phyloP scores from a whole-genome alignment of 2,888 invertebrate species.

The Ligdia adustata region DNA sequence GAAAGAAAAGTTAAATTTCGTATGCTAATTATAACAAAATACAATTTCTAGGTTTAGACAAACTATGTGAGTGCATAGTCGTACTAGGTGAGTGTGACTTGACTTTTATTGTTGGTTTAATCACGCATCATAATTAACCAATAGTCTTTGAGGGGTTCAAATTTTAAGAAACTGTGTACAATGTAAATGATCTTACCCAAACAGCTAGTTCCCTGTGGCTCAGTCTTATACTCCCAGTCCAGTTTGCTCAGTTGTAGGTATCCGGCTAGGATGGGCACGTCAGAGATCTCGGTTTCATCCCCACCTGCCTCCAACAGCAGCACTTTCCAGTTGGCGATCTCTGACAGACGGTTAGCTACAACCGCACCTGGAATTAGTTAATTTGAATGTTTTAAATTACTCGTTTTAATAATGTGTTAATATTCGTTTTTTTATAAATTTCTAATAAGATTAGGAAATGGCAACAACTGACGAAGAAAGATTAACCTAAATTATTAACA shows the following conservation, averaged over 20 bases:
- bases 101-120: no score
- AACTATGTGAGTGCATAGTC: no score
- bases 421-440: no score
- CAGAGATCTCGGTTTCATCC: conserved; percentile 95
- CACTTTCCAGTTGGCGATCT: conserved; percentile 91
- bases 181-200: conserved; percentile 89
- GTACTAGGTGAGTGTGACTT: no score
- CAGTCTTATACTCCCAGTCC: conserved; percentile 97
- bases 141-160: no score
- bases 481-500: no score
- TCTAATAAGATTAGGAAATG: no score
- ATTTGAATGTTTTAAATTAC: neutral
- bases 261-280: conserved; percentile 94
- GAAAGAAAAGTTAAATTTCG: conserved; percentile 46
- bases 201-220: conserved; percentile 92
- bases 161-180: no score
- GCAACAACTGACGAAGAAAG: no score
- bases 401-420: no score
- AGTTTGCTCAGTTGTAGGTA: conserved; percentile 93
- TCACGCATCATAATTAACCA: no score
- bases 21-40: conserved; percentile 1
- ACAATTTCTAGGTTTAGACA: no score
- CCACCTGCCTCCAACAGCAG: conserved; percentile 94
- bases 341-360: conserved; percentile 92
- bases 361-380: conserved; percentile 87